These are phyloP conservation scores for Lydus trimaculatus DNA, from an alignment of 2,888 invertebrate species.

Conservation along the genomic window DNA sequence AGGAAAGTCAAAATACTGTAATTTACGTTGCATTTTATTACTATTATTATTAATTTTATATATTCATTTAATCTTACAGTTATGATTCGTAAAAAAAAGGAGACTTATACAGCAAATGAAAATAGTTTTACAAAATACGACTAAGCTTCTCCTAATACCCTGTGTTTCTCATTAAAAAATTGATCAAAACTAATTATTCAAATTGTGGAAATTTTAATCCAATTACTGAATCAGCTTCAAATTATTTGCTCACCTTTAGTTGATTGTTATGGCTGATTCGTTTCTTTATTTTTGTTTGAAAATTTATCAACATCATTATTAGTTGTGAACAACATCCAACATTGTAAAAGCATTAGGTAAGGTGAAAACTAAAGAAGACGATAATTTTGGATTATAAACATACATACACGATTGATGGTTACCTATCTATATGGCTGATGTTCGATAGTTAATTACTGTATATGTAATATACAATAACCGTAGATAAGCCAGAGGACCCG, in stretches of 20 bases:
- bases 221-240: not conserved
- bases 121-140: slow-evolving; percentile 29
- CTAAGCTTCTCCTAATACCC: slow-evolving; percentile 42
- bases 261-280: too few species aligned
- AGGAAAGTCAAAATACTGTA: slow-evolving; percentile 15
- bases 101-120: slow-evolving; percentile 32
- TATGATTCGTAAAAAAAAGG: slow-evolving; percentile 5
- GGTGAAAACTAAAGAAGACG: too few species aligned
- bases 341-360: too few species aligned
- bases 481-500: too few species aligned
- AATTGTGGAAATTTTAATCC: not conserved
- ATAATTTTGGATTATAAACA: too few species aligned
- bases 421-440: too few species aligned
- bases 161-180: slow-evolving; percentile 23
- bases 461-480: too few species aligned
- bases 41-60: not conserved
- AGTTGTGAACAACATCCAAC: too few species aligned
- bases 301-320: too few species aligned
- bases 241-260: not conserved
- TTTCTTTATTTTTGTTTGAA: too few species aligned
- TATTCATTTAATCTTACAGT: not conserved
- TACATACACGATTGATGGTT: too few species aligned
- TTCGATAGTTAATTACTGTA: too few species aligned
- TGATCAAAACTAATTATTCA: not conserved
- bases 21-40: not conserved